A percentile compares a stretch with the other conserved stretches of the same genome.
Conservation (phyloP, 2,113 vertebrate genomes). For the Aramus guarauna region DNA sequence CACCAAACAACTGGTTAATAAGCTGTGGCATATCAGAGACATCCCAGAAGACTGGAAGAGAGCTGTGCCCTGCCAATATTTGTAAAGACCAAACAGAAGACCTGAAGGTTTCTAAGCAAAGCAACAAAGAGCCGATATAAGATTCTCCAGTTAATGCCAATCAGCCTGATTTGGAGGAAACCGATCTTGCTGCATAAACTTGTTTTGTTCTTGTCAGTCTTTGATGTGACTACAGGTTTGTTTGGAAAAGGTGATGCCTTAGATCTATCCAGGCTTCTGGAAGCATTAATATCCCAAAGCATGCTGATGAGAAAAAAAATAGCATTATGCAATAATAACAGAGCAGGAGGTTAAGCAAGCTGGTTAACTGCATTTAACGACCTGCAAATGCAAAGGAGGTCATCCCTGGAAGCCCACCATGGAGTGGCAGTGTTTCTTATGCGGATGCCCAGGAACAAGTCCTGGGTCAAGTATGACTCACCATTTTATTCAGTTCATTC, state of each 20-base stretch:
- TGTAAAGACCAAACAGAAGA: conserved; percentile 53
- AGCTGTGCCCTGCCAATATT: conserved; percentile 13
- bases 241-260: conserved; percentile 31
- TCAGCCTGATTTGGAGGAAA: conserved; percentile 13
- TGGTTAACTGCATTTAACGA: neutral
- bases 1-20: conserved; percentile 15
- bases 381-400: neutral
- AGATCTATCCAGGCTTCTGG: conserved; percentile 44
- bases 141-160: conserved; percentile 32
- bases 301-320: neutral
- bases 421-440: neutral
- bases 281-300: conserved; percentile 33
- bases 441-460: neutral
- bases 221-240: conserved; percentile 49
- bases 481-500: conserved; percentile 14
- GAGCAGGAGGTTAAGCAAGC: conserved; percentile 7
- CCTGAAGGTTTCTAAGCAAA: conserved; percentile 39
- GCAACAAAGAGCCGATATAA: conserved; percentile 15
- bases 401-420: neutral
- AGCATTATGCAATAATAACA: neutral
- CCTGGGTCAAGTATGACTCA: conserved; percentile 32
- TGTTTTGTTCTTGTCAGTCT: conserved; percentile 56
- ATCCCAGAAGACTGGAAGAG: conserved; percentile 17
- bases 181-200: neutral
- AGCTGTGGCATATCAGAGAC: conserved; percentile 6